phyloP scores from a whole-genome alignment of 2,888 invertebrate species.

The Endotricha flammealis region DNA sequence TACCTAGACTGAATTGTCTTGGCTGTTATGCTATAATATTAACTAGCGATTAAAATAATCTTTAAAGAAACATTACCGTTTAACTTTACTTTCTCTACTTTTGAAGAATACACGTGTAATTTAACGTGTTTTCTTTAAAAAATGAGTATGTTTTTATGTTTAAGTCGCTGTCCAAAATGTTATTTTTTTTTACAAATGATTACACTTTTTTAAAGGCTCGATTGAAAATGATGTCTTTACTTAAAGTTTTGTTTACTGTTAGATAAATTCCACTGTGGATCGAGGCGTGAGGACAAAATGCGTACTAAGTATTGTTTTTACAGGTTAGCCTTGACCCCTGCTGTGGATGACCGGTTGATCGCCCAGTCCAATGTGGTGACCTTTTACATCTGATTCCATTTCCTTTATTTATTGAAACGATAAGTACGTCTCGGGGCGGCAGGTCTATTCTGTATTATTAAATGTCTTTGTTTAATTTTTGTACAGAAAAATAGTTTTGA shows the following conservation, averaged over 20 bases:
- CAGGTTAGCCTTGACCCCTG: slow-evolving; percentile 49
- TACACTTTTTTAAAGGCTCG: not conserved
- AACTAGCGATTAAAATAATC: no score
- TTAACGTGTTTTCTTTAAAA: no score
- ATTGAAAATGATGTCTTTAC: no score
- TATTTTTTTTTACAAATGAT: no score
- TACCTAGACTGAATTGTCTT: no score
- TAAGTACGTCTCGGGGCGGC: slow-evolving; percentile 21
- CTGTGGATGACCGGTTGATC: slow-evolving; percentile 40
- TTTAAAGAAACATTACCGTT: no score
- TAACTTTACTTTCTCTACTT: no score
- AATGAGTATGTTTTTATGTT: no score
- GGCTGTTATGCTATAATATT: no score
- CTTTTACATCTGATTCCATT: slow-evolving; percentile 46
- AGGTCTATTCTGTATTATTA: slow-evolving; percentile 20
- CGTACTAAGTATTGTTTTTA: slow-evolving; percentile 31
- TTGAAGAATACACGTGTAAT: no score
- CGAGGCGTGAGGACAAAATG: slow-evolving; percentile 3
- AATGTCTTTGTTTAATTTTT: no score
- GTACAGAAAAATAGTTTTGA: not conserved
- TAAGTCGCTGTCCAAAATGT: no score
- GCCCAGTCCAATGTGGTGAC: slow-evolving; percentile 43
- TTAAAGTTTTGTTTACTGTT: not conserved
- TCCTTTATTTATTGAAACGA: slow-evolving; percentile 51
- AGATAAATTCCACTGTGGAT: not conserved